phyloP scores from a whole-genome alignment of 2,113 vertebrate genomes.

The Pelodiscus sinensis region DNA sequence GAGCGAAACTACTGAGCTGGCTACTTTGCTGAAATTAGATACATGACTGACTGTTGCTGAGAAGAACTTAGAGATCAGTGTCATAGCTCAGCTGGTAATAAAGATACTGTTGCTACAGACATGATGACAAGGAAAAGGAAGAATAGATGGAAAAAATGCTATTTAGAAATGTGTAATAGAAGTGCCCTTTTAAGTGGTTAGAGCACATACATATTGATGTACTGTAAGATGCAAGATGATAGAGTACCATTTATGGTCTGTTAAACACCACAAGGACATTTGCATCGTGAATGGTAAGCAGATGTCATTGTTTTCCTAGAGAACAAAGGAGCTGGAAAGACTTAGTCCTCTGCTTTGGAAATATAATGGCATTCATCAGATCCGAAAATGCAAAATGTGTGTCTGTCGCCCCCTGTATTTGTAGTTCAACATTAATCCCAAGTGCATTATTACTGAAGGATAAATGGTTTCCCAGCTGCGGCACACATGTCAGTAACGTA shows the following conservation, averaged over 20 bases:
- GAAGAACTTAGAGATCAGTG: fast-evolving
- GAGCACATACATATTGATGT: background rate
- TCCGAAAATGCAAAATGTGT: background rate
- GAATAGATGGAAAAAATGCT: background rate
- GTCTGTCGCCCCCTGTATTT: background rate
- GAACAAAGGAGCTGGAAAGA: background rate
- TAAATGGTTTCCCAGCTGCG: background rate
- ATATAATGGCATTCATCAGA: background rate
- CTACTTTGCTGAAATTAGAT: background rate
- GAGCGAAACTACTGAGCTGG: background rate
- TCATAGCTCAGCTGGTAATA: fast-evolving
- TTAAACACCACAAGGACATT: background rate
- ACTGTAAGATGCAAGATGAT: background rate
- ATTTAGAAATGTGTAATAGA: background rate
- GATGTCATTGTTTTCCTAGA: background rate
- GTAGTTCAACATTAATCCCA: background rate
- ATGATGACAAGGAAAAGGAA: background rate
- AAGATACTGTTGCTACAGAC: background rate
- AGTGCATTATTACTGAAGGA: background rate
- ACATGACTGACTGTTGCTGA: fast-evolving
- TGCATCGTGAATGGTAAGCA: background rate
- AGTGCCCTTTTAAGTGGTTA: background rate
- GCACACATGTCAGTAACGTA: background rate
- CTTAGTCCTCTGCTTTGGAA: background rate
- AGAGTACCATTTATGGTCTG: background rate